Conservation (phyloP, 2,113 vertebrate species). For the Poeciliopsis occidentalis region DNA sequence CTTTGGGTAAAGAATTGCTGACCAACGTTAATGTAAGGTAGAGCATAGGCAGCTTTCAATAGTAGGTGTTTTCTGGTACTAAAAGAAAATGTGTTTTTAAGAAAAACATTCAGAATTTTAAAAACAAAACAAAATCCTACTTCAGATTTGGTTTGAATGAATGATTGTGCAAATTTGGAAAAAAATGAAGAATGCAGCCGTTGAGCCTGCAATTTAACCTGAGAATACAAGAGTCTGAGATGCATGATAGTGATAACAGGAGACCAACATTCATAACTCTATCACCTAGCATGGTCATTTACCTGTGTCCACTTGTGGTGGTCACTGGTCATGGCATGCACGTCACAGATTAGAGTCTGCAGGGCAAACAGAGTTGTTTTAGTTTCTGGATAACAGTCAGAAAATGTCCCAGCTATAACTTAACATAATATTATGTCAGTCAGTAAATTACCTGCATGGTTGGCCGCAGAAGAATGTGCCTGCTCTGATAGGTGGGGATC, state of each 20-base stretch:
- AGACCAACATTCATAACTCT: not conserved
- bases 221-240: not conserved
- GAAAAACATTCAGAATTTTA: not conserved
- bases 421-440: not conserved
- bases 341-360: slow-evolving; percentile 97
- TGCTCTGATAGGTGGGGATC: slow-evolving; percentile 92
- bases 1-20: not conserved
- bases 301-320: slow-evolving; percentile 99
- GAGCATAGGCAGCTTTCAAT: not conserved
- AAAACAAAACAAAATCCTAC: not conserved
- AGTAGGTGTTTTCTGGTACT: not conserved
- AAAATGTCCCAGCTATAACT: not conserved
- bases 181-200: not conserved
- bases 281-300: slow-evolving; percentile 11
- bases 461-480: slow-evolving; percentile 92
- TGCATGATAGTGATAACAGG: not conserved
- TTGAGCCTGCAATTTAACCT: not conserved
- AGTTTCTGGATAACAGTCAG: not conserved
- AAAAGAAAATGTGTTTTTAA: not conserved
- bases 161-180: no score
- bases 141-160: not conserved
- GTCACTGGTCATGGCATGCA: slow-evolving; percentile 98
- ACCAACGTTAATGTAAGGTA: not conserved
- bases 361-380: slow-evolving; percentile 15
- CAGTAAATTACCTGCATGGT: slow-evolving; percentile 90